Base-by-base conservation (phyloP, 2,797 vertebrate species). In the Gallinago solitaria region DNA sequence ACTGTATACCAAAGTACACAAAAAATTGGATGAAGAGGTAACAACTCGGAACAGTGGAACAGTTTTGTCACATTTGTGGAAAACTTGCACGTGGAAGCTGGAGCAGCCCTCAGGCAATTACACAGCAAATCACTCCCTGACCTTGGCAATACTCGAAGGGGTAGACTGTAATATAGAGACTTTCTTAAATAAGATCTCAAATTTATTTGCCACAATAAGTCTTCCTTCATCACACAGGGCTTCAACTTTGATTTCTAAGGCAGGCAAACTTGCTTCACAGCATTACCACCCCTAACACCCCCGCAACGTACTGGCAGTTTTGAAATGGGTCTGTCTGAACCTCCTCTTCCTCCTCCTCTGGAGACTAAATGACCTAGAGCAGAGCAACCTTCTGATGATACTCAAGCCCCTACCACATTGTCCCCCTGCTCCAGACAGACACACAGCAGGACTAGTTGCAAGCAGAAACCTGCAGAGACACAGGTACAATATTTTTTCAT, bases 231-330 rank as follows among this genome's bases (percentile, higher is more conserved):
- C 35, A 77, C 37, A 18, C 53, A 57, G 50, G 24, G 19, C 59
- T 91, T 53, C 35, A 27, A 6, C 23, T 87, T 45, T 13, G 7
- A 17, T 39, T 67, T 45, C 68, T 16, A 30, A 51, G 67, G n/a
- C 30, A 74, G 32, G 39, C 15, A 60, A 78, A 13, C n/a, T 28
- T 9, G 3, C 53, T 59, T 17, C 53, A 25, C 45, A 82, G 25
- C 8, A 8, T 61, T 21, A 33, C 6, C 16, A 24, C 6, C 2
- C 4, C 4, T 8, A 5, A 27, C 0, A 6, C 6, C 15, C 23
- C 47, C 39, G 9, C 57, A 21, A 6, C 0, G 3, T 14, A 20
- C n/a, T 14, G 30, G 13, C 33, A 15, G 60, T 35, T 39, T 35
- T 23, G 20, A 41, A 24, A 74, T 0, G 0, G 7, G 5, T 16